Evolutionary conservation across 2,797 vertebrate genomes (phyloP).

Genomic region (Sebastolobus altivelis): DNA sequence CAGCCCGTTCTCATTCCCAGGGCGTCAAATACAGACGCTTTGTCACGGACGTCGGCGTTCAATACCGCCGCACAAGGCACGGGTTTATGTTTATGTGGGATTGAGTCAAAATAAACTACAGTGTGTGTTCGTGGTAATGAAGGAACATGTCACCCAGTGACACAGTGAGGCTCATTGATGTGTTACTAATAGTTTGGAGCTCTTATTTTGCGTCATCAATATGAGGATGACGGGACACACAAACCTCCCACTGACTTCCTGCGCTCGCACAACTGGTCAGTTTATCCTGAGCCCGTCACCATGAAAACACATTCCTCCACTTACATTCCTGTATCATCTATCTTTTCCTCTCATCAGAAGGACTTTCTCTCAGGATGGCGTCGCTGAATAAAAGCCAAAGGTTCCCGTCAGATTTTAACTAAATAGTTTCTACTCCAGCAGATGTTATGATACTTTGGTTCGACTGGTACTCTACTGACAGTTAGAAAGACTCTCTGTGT

Average conservation of each 20-base stretch:
- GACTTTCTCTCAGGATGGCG: constrained; percentile 41
- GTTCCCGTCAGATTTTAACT: not conserved
- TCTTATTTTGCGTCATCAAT: not conserved
- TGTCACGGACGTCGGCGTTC: too few species aligned
- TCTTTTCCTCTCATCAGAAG: constrained; percentile 3
- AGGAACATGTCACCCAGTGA: too few species aligned
- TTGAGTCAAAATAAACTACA: too few species aligned
- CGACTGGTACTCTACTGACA: not conserved
- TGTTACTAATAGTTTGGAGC: not conserved
- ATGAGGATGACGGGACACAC: not conserved
- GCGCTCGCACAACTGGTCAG: not conserved
- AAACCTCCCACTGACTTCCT: constrained; percentile 6
- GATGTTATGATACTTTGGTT: not conserved
- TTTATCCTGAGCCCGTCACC: constrained; percentile 30
- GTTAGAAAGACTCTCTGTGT: not conserved
- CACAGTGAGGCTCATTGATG: too few species aligned
- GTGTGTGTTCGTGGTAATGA: too few species aligned
- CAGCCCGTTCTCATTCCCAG: too few species aligned
- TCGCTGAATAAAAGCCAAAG: constrained; percentile 38
- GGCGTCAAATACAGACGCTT: too few species aligned
- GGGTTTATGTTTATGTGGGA: too few species aligned
- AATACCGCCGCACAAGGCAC: too few species aligned
- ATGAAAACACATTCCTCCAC: constrained; percentile 36
- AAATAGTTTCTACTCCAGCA: not conserved
- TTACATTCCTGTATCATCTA: not conserved